Percentiles rank a stretch among this genome's conserved stretches.
Conservation (phyloP, 1,140 invertebrate genomes). For the Trialeurodes vaporariorum region DNA sequence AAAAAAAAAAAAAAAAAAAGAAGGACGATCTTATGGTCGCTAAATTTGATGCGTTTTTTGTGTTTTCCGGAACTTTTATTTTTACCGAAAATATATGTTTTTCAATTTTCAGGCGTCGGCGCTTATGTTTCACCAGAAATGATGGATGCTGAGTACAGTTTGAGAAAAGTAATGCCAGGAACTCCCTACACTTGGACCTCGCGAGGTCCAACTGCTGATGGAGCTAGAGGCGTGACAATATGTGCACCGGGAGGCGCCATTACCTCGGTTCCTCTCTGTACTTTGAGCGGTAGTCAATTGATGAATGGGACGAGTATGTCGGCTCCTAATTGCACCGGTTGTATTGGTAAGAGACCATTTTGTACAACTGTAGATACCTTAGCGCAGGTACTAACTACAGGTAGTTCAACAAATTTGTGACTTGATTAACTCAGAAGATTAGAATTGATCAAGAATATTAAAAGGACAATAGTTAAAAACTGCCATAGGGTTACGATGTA, state of each 20-base stretch:
- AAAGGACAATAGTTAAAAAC: no score
- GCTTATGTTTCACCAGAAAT: slow-evolving; percentile 95
- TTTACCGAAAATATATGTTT: no score
- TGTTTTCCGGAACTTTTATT: no score
- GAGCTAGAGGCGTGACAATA: slow-evolving; percentile 73
- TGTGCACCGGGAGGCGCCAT: slow-evolving; percentile 95
- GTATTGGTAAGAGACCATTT: slow-evolving; percentile 51
- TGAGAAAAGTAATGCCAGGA: slow-evolving; percentile 67
- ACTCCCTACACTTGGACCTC: slow-evolving; percentile 93
- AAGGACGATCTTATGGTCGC: no score
- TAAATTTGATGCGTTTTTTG: no score
- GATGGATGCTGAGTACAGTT: slow-evolving; percentile 90
- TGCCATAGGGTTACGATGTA: no score
- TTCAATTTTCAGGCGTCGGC: slow-evolving; percentile 55
- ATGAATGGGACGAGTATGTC: slow-evolving; percentile 98
- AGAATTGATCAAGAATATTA: no score
- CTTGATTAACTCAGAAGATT: no score
- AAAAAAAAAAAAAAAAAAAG: no score
- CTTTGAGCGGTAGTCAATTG: slow-evolving; percentile 71
- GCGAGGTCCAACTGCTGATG: slow-evolving; percentile 78
- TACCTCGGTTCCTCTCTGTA: slow-evolving; percentile 87
- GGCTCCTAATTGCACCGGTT: slow-evolving; percentile 86
- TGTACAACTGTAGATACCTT: neutral
- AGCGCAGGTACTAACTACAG: neutral
- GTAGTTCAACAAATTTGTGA: no score